These are phyloP conservation scores for Synergus itoensis DNA, from an alignment of 2,888 invertebrate species.

Conservation along the genomic window DNA sequence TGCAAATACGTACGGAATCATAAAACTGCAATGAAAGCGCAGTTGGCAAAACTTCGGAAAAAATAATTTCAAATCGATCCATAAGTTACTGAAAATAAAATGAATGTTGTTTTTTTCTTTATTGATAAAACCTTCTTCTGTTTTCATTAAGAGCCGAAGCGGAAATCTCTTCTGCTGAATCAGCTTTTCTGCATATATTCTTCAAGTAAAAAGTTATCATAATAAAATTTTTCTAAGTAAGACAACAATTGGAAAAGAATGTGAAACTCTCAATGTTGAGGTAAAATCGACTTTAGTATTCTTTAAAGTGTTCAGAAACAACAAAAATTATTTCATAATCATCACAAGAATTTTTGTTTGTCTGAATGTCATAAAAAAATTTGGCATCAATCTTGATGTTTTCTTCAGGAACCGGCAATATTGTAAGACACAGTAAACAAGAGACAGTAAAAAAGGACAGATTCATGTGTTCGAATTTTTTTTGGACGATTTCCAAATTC, in stretches of 20 bases:
- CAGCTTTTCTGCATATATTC: too few relatives aligned
- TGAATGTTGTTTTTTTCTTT: neutral
- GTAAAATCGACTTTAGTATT: too few relatives aligned
- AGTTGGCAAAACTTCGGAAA: slow-evolving; percentile 58
- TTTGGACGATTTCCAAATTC: slow-evolving; percentile 51
- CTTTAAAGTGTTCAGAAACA: neutral
- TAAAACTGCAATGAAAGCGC: slow-evolving; percentile 48
- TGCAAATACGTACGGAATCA: slow-evolving; percentile 51
- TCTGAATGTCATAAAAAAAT: slow-evolving; percentile 36
- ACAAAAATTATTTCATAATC: neutral
- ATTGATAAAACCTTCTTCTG: neutral
- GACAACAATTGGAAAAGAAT: neutral
- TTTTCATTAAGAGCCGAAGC: too few relatives aligned
- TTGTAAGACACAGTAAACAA: slow-evolving; percentile 52
- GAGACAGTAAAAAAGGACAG: slow-evolving; percentile 51
- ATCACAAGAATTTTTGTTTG: neutral
- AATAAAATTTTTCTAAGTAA: neutral
- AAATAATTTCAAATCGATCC: neutral
- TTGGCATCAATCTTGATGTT: slow-evolving; percentile 39
- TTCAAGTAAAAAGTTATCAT: too few relatives aligned
- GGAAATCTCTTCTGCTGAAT: too few relatives aligned
- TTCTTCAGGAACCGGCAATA: slow-evolving; percentile 37
- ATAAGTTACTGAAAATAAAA: neutral
- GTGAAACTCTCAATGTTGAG: too few relatives aligned
- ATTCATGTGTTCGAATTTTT: slow-evolving; percentile 49